These are phyloP conservation scores for Regulus satrapa DNA, from an alignment of 2,113 vertebrate species.

Conservation along the genomic window DNA sequence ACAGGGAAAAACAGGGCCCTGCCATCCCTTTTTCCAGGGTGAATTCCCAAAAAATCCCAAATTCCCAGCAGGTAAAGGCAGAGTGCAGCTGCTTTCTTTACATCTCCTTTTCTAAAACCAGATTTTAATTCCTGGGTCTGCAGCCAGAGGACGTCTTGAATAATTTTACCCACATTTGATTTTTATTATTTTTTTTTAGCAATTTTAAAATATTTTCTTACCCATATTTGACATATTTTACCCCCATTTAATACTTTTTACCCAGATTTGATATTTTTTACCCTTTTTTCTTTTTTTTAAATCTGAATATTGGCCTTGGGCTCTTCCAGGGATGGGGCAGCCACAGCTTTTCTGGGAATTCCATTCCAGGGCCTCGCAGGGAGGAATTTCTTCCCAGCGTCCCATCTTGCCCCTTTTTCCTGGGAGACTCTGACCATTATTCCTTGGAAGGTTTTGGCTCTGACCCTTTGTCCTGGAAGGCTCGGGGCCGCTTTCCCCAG, in stretches of 20 bases:
- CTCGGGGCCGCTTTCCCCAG: too few species aligned
- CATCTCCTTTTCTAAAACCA: not conserved
- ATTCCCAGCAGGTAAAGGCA: not conserved
- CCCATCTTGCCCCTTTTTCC: not conserved
- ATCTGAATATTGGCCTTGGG: not conserved
- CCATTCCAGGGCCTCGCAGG: not conserved
- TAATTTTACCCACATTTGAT: not conserved
- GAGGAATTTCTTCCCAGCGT: not conserved
- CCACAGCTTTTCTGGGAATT: not conserved
- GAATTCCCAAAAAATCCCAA: not conserved
- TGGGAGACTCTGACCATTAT: not conserved
- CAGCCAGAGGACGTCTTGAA: not conserved
- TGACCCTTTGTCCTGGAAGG: not conserved
- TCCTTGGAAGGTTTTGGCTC: not conserved
- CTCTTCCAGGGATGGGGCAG: not conserved
- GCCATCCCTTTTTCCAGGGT: not conserved
- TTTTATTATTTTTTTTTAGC: not conserved
- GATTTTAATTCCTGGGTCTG: not conserved
- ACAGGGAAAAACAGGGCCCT: fast-evolving
- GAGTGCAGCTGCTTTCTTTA: not conserved
- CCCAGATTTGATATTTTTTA: not conserved
- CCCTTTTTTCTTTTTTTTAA: not conserved
- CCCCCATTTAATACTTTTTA: not conserved
- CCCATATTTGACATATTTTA: not conserved
- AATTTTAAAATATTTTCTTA: not conserved